Conservation (phyloP, 2,888 invertebrate genomes). For the Papilio gigon region DNA sequence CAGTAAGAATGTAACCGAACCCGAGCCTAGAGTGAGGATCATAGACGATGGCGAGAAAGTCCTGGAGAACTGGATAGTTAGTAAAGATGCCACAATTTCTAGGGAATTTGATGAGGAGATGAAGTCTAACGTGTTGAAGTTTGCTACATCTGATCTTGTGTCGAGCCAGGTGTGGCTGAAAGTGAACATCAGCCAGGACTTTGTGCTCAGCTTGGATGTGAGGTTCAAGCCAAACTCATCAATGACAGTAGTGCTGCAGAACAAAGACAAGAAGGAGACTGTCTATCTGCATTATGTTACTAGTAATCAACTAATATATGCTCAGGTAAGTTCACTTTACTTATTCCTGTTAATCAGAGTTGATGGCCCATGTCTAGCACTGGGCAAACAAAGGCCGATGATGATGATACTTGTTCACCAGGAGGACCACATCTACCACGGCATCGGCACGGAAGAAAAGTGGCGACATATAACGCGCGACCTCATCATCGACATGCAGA, state of each 20-base stretch:
- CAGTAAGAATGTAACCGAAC: slow-evolving; percentile 95
- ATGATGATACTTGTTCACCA: slow-evolving; percentile 53
- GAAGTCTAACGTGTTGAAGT: slow-evolving; percentile 86
- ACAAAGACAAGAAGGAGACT: slow-evolving; percentile 88
- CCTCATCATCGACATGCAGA: slow-evolving; percentile 94
- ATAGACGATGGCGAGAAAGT: slow-evolving; percentile 89
- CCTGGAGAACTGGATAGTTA: slow-evolving; percentile 87
- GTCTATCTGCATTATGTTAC: slow-evolving; percentile 93
- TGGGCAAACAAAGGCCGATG: no score
- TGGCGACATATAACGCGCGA: slow-evolving; percentile 94
- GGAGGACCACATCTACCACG: slow-evolving; percentile 93
- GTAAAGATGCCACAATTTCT: slow-evolving; percentile 85
- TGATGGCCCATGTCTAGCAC: no score
- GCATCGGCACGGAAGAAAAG: slow-evolving; percentile 85
- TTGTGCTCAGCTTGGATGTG: slow-evolving; percentile 89
- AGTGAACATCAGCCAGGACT: slow-evolving; percentile 81
- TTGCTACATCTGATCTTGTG: slow-evolving; percentile 86
- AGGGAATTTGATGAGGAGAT: slow-evolving; percentile 83
- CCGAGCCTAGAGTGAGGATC: slow-evolving; percentile 86
- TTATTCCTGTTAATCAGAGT: not conserved
- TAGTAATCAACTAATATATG: slow-evolving; percentile 87
- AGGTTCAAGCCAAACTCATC: slow-evolving; percentile 90
- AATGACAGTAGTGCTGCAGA: slow-evolving; percentile 88
- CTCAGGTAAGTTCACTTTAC: slow-evolving; percentile 80
- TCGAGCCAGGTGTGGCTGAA: slow-evolving; percentile 86